Base-by-base conservation (phyloP, 2,888 invertebrate genomes). In the Hyposoter didymator region DNA sequence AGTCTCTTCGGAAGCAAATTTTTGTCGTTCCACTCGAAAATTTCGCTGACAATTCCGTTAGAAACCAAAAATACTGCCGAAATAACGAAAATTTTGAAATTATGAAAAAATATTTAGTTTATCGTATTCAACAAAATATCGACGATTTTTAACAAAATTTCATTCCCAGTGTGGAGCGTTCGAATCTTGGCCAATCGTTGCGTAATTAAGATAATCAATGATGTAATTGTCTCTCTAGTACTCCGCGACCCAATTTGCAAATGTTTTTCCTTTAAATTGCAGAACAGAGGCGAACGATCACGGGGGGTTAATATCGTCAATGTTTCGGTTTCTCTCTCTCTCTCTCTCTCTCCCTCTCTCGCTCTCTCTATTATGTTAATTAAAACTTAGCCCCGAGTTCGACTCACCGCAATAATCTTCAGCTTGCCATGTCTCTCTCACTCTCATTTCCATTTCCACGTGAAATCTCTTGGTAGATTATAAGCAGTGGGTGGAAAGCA, bases 281-380 rank as follows among this genome's bases (percentile, higher is more conserved):
- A 28, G 7, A 49, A 52, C 22, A 49, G 69, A 83, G 88, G 81
- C 82, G 80, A 87, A 80, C 84, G 78, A 90, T 90, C 90, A 92
- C 91, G 90, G 89, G 90, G 90, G 89, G 90, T 92, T 92, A 92
- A 92, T 92, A 91, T 92, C 90, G 92, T 89, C 88, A 76, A 66
- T 49, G 43, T 76, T 35, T 73, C 35, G 32, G 22, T 43, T n/a
- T 12, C 47, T 47, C 72, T 47, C 47, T 62, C 64, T 62, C n/a
- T 12, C 47, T 47, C 72, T 47, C 47, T 62, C 64, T 62, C n/a
- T 45, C 1, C 45, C 64, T 47, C 47, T 35, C 6, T 76, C 8
- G 90, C 89, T 89, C 91, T 91, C 91, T 91, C 91, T 91, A 92
- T 92, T 92, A 92, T 92, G 92, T 91, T 92, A 92, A 92, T 92